Conservation (phyloP, 2,113 vertebrate genomes). For the Passer montanus region DNA sequence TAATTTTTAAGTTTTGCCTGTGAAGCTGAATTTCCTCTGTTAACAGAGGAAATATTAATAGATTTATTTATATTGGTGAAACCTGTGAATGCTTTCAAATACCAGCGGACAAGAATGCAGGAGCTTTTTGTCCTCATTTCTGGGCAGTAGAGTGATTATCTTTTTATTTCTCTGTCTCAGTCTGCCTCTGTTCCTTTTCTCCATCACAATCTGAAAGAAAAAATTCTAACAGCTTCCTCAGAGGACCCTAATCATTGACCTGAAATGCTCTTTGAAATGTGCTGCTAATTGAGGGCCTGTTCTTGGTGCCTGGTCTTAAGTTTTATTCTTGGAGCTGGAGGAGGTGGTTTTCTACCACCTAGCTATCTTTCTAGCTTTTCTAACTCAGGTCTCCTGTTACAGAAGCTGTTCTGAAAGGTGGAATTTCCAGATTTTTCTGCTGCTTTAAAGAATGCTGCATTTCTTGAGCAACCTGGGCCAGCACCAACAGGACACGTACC, state of each 20-base stretch:
- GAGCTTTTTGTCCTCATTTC: background rate
- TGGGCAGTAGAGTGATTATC: background rate
- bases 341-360: background rate
- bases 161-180: background rate
- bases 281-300: background rate
- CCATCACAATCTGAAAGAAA: background rate
- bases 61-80: background rate
- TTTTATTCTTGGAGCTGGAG: background rate
- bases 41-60: background rate
- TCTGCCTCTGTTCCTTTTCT: background rate
- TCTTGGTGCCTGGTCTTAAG: background rate
- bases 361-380: background rate
- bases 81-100: background rate
- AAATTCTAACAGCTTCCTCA: background rate
- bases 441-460: background rate
- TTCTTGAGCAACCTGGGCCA: background rate
- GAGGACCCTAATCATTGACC: background rate
- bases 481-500: accelerated
- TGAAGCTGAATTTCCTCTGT: background rate
- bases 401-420: background rate
- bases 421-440: background rate
- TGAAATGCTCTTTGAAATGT: background rate
- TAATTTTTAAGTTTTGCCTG: background rate
- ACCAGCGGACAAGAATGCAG: background rate
- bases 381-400: background rate